Conservation (phyloP, 2,113 vertebrate species). For the Cheilinus undulatus region DNA sequence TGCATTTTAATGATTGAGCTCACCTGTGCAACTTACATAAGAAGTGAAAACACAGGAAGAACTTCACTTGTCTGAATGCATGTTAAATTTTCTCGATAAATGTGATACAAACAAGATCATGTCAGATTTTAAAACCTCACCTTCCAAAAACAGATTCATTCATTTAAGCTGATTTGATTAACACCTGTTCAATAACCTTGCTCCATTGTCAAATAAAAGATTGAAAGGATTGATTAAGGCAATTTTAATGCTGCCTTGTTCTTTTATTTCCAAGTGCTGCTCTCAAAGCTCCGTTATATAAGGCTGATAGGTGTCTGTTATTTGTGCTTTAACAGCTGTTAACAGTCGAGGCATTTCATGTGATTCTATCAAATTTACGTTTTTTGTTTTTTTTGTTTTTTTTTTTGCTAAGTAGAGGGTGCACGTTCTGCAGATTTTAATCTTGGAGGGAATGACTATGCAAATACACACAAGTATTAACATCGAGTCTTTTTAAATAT, state of each 20-base stretch:
- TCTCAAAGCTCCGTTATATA: constrained; percentile 69
- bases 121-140: background rate
- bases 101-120: constrained; percentile 8
- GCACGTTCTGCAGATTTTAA: constrained; percentile 79
- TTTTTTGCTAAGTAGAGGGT: constrained; percentile 82
- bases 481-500: constrained; percentile 97
- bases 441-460: constrained; percentile 81
- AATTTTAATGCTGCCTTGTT: constrained; percentile 20
- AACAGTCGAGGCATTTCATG: constrained; percentile 77
- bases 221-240: constrained; percentile 21
- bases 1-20: constrained; percentile 16
- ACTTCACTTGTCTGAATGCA: constrained; percentile 10
- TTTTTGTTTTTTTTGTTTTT: too few relatives aligned
- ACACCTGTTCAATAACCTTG: constrained; percentile 3
- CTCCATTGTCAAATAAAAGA: constrained; percentile 35
- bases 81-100: background rate
- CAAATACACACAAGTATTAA: constrained; percentile 91
- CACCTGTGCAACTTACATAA: background rate
- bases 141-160: constrained; percentile 8
- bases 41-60: constrained; percentile 20
- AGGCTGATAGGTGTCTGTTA: constrained; percentile 83
- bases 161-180: background rate
- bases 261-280: constrained; percentile 33
- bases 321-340: constrained; percentile 73
- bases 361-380: constrained; percentile 38